Evolutionary conservation across 1,140 invertebrate genomes (phyloP), one percentile per base, ranked within the genome.

Genomic region (Hyphantria cunea): DNA sequence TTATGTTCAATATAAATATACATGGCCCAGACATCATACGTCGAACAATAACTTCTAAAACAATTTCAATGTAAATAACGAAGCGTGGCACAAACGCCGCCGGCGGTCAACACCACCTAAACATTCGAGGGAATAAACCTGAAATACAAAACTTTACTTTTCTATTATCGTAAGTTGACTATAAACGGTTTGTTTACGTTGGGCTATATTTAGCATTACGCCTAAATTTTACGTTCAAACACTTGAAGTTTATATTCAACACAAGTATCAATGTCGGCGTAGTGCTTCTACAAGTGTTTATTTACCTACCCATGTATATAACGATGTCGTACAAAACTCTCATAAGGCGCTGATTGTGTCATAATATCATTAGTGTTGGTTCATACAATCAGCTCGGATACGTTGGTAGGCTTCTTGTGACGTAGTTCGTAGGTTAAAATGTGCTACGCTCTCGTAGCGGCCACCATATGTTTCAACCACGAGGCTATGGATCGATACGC

Each of bases 391-490:
- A 58, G 42, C 33, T 33, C 52, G 59, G 47, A 68, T 41, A 32
- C 47, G 52, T 64, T 65, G 15, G 15, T 15, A 51, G 63, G 63
- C 33, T 65, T 59, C 41, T 47, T 34, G 37, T 47, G 52, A 63
- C 66, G 66, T 68, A 68, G 66, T 56, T 53, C 71, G 73, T 67
- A 78, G 73, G 71, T 75, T 72, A 76, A 61, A 76, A 63, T 61
- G 53, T 62, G 78, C 76, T 86, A 85, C 82, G 78, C 52, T 61
- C 34, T 70, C 78, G 80, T 84, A 84, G 82, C 70, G 58, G 72
- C 68, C 64, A 86, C 79, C 87, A 87, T 86, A 88, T 86, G 84
- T 86, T 86, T 66, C 50, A 74, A 80, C 82, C 83, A 86, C 82
- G 84, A 76, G 87, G 79, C 49, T 50, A 14, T 45, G 80, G 84